Evolutionary conservation across 2,113 vertebrate genomes (phyloP), one percentile per base, ranked within the genome.

Genomic region (Dermatemys mawii): DNA sequence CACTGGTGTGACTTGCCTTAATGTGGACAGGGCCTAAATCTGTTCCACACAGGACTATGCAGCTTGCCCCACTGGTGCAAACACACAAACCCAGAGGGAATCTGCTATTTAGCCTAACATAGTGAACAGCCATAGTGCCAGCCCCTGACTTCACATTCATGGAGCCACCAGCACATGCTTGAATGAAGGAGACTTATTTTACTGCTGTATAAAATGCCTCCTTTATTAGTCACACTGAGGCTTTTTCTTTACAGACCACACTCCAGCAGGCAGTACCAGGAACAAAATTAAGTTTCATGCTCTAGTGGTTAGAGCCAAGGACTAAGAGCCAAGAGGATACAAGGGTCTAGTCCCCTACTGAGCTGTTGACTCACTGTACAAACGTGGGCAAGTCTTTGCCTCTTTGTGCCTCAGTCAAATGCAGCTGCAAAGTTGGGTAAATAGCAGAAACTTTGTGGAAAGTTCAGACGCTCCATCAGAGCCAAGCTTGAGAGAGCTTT

Each of bases 291-390:
- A 84, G 96, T 93, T 89, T 91, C 94, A 88, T 81, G 88, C 95
- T 95, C 89, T 92, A 88, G 81, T 90, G 93, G 78, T 35, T 95
- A 3, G 1, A 90, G 93, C 95, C 95, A 92, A 93, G 95, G 87
- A 94, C 84, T 87, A 1, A 1, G 82, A 95, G 97, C 95, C 95
- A 95, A 76, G 88, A 44, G 96, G 93, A 95, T 6, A 96, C 96
- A 90, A 93, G 90, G 96, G 90, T 95, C 94, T 97, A 96, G 96
- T 97, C 95, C 93, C 95, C 95, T 57, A 90, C 96, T 83, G 96
- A 95, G 92, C 95, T 95, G 96, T 96, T 96, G 96, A 96, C 95
- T 97, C 96, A 88, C 95, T 97, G 87, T 83, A 86, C 93, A 96
- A 97, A 97, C 96, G 80, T 92, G 8, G 90, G 90, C 93, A 87